Percentiles rank a stretch among this genome's conserved stretches.
Evolutionary conservation across 2,888 invertebrate species (phyloP).

Genomic region (Pachydiplax longipennis): DNA sequence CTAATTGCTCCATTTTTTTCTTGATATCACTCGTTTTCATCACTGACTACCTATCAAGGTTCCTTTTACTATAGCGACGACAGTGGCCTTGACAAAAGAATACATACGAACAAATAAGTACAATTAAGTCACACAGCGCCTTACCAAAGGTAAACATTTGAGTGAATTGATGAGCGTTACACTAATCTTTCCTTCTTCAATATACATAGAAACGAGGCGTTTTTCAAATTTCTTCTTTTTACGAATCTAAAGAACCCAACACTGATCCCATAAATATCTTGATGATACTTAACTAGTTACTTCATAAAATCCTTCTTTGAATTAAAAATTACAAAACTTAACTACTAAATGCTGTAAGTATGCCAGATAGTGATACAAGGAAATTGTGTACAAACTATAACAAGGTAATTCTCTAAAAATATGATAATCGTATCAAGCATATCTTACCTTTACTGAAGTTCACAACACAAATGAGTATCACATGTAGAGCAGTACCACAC

Average conservation of each 20-base stretch:
- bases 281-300: too few relatives aligned
- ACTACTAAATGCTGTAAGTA: too few relatives aligned
- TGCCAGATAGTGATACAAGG: too few relatives aligned
- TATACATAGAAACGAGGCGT: neutral
- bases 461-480: neutral
- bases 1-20: constrained; percentile 49
- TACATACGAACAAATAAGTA: constrained; percentile 22
- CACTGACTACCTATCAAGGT: constrained; percentile 37
- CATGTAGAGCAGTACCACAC: neutral
- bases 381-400: too few relatives aligned
- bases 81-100: constrained; percentile 41
- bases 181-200: neutral
- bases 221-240: neutral
- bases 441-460: neutral
- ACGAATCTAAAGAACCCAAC: neutral
- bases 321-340: too few relatives aligned
- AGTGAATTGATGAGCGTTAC: neutral
- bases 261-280: neutral
- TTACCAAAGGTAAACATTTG: neutral
- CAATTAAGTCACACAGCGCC: neutral
- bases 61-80: constrained; percentile 29
- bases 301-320: too few relatives aligned
- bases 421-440: neutral
- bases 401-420: too few relatives aligned
- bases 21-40: constrained; percentile 39